Percentiles rank a stretch among this genome's conserved stretches.
These are phyloP conservation scores for Hippopotamus amphibius DNA, from an alignment of 2,113 vertebrate genomes.

Conservation along the genomic window DNA sequence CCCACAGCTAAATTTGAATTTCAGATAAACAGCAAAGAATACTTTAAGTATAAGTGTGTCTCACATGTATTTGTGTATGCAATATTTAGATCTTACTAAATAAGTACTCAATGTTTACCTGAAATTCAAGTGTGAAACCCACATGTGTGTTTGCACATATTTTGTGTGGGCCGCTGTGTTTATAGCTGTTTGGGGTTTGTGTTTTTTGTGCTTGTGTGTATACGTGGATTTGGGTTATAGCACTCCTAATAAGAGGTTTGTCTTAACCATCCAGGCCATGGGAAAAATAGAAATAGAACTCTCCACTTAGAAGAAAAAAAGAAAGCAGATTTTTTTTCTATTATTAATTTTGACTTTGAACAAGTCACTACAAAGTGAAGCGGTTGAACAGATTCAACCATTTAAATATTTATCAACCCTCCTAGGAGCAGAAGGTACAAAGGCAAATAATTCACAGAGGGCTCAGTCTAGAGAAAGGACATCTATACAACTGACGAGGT, in stretches of 20 bases:
- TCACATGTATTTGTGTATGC: neutral
- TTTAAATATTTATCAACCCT: slow-evolving; percentile 64
- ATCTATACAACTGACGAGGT: neutral
- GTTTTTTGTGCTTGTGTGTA: neutral
- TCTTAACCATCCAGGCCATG: neutral
- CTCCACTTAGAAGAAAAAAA: slow-evolving; percentile 5
- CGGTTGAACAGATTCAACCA: slow-evolving; percentile 27
- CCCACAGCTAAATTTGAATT: neutral
- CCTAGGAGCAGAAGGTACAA: neutral
- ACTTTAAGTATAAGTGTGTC: neutral
- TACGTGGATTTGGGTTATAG: neutral
- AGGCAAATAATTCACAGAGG: slow-evolving; percentile 54
- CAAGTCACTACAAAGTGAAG: slow-evolving; percentile 37
- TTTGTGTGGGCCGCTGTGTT: neutral
- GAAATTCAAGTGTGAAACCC: neutral
- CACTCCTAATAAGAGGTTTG: neutral
- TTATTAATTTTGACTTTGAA: slow-evolving; percentile 68
- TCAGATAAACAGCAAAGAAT: neutral
- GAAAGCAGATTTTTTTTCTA: neutral
- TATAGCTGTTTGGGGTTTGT: neutral
- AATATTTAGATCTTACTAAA: neutral
- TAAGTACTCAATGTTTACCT: neutral
- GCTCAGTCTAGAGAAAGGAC: slow-evolving; percentile 1
- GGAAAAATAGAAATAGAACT: slow-evolving; percentile 24
- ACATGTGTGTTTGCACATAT: neutral